phyloP scores from a whole-genome alignment of 92 coral and sea anemone species.

The Hydrozoanthus gracilis region DNA sequence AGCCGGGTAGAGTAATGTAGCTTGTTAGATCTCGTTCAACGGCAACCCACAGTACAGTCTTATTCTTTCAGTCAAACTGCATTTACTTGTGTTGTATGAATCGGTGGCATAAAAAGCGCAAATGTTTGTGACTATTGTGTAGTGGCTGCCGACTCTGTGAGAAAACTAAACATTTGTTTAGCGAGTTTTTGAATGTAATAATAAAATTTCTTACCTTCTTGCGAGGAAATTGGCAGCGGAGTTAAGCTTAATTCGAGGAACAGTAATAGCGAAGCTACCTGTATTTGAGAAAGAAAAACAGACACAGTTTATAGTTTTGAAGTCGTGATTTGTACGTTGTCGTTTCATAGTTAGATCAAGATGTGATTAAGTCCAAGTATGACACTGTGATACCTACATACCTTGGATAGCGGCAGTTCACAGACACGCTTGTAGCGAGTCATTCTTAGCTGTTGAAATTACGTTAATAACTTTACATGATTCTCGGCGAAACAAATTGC shows the following conservation, averaged over 20 bases:
- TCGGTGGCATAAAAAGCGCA: not conserved
- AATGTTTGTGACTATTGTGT: not conserved
- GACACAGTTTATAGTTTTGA: not conserved
- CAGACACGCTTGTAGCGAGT: not conserved
- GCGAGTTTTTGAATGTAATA: not conserved
- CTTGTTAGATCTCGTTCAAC: not conserved
- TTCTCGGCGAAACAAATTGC: not conserved
- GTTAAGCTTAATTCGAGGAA: slow-evolving; percentile 23
- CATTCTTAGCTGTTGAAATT: not conserved
- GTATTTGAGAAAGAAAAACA: not conserved
- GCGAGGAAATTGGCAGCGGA: slow-evolving; percentile 39
- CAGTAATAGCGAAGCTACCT: slow-evolving; percentile 47
- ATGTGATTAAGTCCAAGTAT: not conserved
- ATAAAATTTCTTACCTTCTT: slow-evolving; percentile 21
- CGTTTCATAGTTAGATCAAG: not conserved
- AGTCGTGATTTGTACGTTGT: not conserved
- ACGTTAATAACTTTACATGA: slow-evolving; percentile 16
- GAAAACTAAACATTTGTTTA: not conserved
- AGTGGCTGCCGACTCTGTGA: not conserved
- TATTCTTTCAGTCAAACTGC: not conserved
- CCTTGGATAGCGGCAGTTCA: slow-evolving; percentile 17
- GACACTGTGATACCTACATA: not conserved
- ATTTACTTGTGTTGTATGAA: slow-evolving; percentile 1
- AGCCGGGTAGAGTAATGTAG: not conserved
- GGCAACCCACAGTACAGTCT: not conserved